Evolutionary conservation across 2,797 vertebrate species (phyloP).

Genomic region (Coracias cyanogaster): DNA sequence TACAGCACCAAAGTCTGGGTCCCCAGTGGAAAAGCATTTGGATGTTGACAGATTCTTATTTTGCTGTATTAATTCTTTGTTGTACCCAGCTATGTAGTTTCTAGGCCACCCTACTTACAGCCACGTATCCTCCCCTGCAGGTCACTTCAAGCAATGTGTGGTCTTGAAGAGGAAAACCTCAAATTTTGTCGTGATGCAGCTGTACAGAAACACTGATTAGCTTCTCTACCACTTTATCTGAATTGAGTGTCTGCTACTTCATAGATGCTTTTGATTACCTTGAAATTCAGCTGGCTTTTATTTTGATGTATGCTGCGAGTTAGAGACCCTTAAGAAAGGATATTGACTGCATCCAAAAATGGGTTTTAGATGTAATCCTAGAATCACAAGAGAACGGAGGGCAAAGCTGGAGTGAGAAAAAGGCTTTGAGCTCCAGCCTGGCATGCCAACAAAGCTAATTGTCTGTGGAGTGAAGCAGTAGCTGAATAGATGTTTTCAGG

Average conservation of each 20-base stretch:
- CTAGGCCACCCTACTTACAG: background rate
- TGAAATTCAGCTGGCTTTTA: background rate
- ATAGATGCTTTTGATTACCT: background rate
- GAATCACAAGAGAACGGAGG: background rate
- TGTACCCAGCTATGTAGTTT: background rate
- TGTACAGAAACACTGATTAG: background rate
- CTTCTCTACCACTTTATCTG: background rate
- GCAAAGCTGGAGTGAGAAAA: background rate
- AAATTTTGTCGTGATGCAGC: background rate
- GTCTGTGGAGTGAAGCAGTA: background rate
- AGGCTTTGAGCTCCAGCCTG: conserved; percentile 33
- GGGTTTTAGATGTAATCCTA: background rate
- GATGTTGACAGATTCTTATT: background rate
- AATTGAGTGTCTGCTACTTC: background rate
- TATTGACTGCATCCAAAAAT: background rate
- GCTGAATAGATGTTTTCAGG: conserved; percentile 35
- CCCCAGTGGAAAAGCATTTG: background rate
- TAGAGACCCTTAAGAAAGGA: background rate
- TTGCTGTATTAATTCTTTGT: background rate
- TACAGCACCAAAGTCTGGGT: background rate
- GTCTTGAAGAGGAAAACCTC: background rate
- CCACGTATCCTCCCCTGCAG: background rate
- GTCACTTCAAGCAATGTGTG: background rate
- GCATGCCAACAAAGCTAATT: conserved; percentile 35
- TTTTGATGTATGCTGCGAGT: background rate